phyloP scores from a whole-genome alignment of 2,888 invertebrate genomes.

The Corythucha ciliata region DNA sequence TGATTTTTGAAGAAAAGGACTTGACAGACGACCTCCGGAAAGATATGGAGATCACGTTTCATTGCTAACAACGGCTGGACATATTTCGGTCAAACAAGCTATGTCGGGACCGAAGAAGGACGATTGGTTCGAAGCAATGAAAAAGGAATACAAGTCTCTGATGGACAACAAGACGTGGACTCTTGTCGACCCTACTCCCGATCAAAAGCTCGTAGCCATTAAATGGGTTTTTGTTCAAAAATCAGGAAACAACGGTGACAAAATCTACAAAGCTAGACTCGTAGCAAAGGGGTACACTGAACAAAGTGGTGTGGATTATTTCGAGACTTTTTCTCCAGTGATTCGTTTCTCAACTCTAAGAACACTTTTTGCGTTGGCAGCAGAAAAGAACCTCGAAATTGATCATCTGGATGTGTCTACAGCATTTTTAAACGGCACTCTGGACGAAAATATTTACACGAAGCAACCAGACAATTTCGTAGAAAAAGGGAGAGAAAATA shows the following conservation, averaged over 20 bases:
- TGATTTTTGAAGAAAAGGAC: too few relatives aligned
- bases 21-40: slow-evolving; percentile 2
- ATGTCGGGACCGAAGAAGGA: background rate
- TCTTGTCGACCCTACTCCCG: slow-evolving; percentile 13
- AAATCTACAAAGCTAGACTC: slow-evolving; percentile 6
- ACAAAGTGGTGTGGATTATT: slow-evolving; percentile 9
- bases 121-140: slow-evolving; percentile 33
- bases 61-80: background rate
- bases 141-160: slow-evolving; percentile 33
- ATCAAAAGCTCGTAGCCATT: slow-evolving; percentile 12
- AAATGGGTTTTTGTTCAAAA: slow-evolving; percentile 32
- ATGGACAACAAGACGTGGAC: slow-evolving; percentile 19
- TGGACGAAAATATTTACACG: slow-evolving; percentile 39
- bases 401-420: slow-evolving; percentile 38
- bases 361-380: slow-evolving; percentile 33
- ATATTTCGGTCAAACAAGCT: slow-evolving; percentile 7
- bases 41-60: background rate
- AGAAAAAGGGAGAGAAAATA: slow-evolving; percentile 31
- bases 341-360: slow-evolving; percentile 5
- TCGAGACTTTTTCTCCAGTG: slow-evolving; percentile 15
- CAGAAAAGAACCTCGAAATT: slow-evolving; percentile 30
- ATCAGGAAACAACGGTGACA: slow-evolving; percentile 29
- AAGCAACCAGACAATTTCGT: slow-evolving; percentile 38
- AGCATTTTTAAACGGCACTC: slow-evolving; percentile 37
- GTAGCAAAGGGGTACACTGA: slow-evolving; percentile 9